Base-by-base conservation (phyloP, 2,888 invertebrate species). In the Eupsilia transversa region DNA sequence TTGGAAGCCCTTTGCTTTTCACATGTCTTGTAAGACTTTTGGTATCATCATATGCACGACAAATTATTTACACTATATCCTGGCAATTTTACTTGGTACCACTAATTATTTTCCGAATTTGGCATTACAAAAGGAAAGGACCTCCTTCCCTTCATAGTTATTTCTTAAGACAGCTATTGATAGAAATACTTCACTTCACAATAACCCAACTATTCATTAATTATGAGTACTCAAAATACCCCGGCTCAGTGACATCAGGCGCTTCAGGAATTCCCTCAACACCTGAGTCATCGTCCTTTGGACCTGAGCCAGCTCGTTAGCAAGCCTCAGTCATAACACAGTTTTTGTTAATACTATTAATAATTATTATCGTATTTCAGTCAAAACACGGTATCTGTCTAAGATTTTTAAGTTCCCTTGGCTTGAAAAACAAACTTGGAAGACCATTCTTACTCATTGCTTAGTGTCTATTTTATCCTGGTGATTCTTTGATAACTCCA, bases 211-310 rank as follows among this genome's bases (percentile, higher is more conserved):
- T 70, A 83, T 63, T 59, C 35, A 60, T 72, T 72, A 73, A 84
- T 73, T 63, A 70, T 52, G 10, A 23, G 59, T 35, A 59, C 59
- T 67, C 43, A 54, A 71, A 80, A 70, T 68, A 60, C 38, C 49
- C 57, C 33, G 46, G 72, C 65, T 73, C 57, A 46, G 20, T 84
- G 82, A 84, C 85, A 78, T 82, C 76, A 84, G 73, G 38, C 68
- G 69, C 77, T 77, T 65, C 65, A 85, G 81, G 85, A 84, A 87
- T 82, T 86, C 82, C 82, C 74, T 83, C 43, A 59, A 33, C 43
- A 63, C 64, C 78, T 87, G 86, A 88, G 46, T 88, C 87, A 59
- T 61, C 49, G 77, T 87, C 88, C 86, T 85, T 85, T 88, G 88
- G 87, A 71, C 0, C 52, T 2, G 20, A 30, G 87, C 88, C 87